These are phyloP conservation scores for Clupea harengus DNA, from an alignment of 2,113 vertebrate species.

Conservation along the genomic window DNA sequence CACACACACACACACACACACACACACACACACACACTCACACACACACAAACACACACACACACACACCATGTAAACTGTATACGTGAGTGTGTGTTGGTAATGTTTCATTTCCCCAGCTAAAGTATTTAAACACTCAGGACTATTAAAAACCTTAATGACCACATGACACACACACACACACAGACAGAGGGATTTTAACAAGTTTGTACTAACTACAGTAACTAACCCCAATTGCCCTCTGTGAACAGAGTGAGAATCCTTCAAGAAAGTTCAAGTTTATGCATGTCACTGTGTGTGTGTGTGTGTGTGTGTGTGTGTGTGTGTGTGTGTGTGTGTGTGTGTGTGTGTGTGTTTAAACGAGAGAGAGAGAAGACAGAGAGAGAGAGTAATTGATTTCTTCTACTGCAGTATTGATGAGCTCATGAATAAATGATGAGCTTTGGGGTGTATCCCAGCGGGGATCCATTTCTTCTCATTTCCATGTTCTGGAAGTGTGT, in stretches of 20 bases:
- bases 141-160: not conserved
- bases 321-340: slow-evolving; percentile 1
- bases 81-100: slow-evolving; percentile 13
- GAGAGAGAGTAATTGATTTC: slow-evolving; percentile 32
- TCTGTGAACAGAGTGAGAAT: slow-evolving; percentile 50
- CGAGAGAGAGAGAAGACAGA: not conserved
- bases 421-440: slow-evolving; percentile 23
- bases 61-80: slow-evolving; percentile 22
- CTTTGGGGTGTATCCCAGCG: not conserved
- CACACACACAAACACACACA: no score
- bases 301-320: not conserved
- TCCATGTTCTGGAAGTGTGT: not conserved
- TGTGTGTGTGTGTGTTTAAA: not conserved
- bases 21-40: slow-evolving; percentile 25
- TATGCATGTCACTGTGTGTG: not conserved
- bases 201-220: slow-evolving; percentile 52
- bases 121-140: slow-evolving; percentile 30
- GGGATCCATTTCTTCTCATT: not conserved
- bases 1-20: slow-evolving; percentile 26
- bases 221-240: slow-evolving; percentile 64
- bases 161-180: slow-evolving; percentile 44
- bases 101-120: slow-evolving; percentile 48
- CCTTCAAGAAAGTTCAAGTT: slow-evolving; percentile 62
- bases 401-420: slow-evolving; percentile 9
- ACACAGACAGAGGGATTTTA: slow-evolving; percentile 47